phyloP scores from a whole-genome alignment of 1,140 invertebrate genomes.

The Eumeta japonica region DNA sequence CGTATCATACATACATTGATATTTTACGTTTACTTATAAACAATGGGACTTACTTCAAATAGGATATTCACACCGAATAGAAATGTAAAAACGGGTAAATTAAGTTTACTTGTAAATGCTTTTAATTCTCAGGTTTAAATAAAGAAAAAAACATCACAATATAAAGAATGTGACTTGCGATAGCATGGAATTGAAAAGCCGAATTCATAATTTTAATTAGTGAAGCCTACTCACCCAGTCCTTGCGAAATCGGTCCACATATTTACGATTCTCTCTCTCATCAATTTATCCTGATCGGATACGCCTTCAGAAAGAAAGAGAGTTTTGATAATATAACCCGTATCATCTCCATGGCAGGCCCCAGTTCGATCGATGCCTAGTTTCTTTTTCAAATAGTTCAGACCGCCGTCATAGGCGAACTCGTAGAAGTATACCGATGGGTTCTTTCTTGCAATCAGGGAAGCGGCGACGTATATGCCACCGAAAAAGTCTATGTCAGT shows the following conservation, averaged over 20 bases:
- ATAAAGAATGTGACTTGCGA: no score
- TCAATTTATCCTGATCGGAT: constrained; percentile 28
- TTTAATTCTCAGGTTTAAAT: no score
- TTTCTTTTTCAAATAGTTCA: constrained; percentile 42
- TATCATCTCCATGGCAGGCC: constrained; percentile 45
- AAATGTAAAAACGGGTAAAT: no score
- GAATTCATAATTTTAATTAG: no score
- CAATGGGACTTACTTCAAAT: no score
- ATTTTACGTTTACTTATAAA: no score
- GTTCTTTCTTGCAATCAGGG: constrained; percentile 32
- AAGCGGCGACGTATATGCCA: constrained; percentile 31
- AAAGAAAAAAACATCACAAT: no score
- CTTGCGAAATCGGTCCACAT: constrained; percentile 59
- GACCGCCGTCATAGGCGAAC: constrained; percentile 41
- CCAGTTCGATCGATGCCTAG: constrained; percentile 27
- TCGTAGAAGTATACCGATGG: constrained; percentile 44
- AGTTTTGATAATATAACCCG: constrained; percentile 34
- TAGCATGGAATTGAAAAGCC: no score
- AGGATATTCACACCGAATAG: no score
- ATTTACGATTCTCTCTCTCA: constrained; percentile 33
- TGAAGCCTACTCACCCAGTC: constrained; percentile 48
- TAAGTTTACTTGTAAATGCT: no score
- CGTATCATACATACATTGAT: no score
- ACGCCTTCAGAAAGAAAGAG: constrained; percentile 17
- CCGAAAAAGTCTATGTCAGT: constrained; percentile 44